Evolutionary conservation across 92 coral and sea anemone genomes (phyloP), one percentile per base, ranked within the genome.

Genomic region (Epizoanthus illoricatus): DNA sequence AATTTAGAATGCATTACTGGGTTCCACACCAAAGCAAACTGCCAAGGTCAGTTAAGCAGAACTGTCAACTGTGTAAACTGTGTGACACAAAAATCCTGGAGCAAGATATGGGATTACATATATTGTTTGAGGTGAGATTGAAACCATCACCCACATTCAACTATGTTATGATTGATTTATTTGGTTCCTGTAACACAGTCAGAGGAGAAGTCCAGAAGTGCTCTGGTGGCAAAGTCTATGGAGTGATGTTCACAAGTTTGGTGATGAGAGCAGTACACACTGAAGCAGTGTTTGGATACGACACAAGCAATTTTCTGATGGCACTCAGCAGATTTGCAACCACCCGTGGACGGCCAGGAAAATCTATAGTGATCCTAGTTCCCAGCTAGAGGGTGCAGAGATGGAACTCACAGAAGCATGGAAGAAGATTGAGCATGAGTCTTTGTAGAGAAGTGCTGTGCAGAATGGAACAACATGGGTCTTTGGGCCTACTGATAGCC

Each of bases 401-500:
- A 42, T 91, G 58, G 95, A 92, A 19, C 84, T 92, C 56, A 71
- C 87, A 17, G 87, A 89, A 40, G 91, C 92, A 56, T 92, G 91
- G 90, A 73, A 87, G 71, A 84, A 84, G 33, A 78, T 91, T 12
- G 89, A 89, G 33, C 76, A 80, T 0, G 49, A 79, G 43, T 6
- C 40, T 0, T 20, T 91, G 57, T 88, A 83, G 11, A 84, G 74
- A 74, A 69, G 67, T 40, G 84, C 85, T 57, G 85, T 69, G 2
- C 73, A 86, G 84, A 89, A 89, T 15, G 91, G 92, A 24, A 71
- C 75, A 16, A 87, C 88, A 21, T 92, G 96, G 90, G 73, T 71
- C 21, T 89, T 87, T 73, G 91, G 96, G 20, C 91, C 91, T 45
- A 91, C 93, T 59, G 89, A 89, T 69, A 91, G 92, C 81, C 92